These are phyloP conservation scores for Antennarius striatus DNA, from an alignment of 2,113 vertebrate species.

Conservation along the genomic window DNA sequence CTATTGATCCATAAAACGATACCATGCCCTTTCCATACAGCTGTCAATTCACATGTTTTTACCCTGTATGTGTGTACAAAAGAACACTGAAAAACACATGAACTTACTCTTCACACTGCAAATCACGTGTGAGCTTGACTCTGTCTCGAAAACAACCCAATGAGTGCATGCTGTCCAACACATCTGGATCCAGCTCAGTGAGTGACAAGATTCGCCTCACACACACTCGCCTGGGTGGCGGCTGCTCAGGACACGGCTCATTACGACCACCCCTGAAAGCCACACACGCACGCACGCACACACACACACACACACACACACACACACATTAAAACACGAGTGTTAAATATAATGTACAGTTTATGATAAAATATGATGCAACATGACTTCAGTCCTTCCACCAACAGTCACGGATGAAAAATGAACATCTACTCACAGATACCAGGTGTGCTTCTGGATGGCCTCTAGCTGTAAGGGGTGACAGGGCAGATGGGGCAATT, in stretches of 20 bases:
- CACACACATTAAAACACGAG: background rate
- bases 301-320: background rate
- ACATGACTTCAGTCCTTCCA: background rate
- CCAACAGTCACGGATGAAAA: constrained; percentile 7
- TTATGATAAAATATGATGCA: constrained; percentile 8
- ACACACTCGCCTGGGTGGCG: constrained; percentile 85
- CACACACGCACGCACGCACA: constrained; percentile 3
- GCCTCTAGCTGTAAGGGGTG: constrained; percentile 85
- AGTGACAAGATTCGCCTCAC: constrained; percentile 84
- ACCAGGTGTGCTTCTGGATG: constrained; percentile 94
- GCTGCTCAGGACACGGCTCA: constrained; percentile 87
- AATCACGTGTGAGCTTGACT: constrained; percentile 86
- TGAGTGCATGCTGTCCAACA: constrained; percentile 91
- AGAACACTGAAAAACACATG: too few relatives aligned
- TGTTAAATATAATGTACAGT: too few relatives aligned
- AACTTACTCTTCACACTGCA: constrained; percentile 89
- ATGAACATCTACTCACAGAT: constrained; percentile 84
- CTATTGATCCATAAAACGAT: too few relatives aligned
- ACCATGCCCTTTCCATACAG: too few relatives aligned
- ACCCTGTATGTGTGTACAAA: too few relatives aligned
- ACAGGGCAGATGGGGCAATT: constrained; percentile 69
- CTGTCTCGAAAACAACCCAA: constrained; percentile 91
- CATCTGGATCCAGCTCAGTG: constrained; percentile 90
- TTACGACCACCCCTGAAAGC: constrained; percentile 84
- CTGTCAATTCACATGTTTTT: too few relatives aligned